Base-by-base conservation (phyloP, 2,888 invertebrate genomes). In the Augiades crinisus region DNA sequence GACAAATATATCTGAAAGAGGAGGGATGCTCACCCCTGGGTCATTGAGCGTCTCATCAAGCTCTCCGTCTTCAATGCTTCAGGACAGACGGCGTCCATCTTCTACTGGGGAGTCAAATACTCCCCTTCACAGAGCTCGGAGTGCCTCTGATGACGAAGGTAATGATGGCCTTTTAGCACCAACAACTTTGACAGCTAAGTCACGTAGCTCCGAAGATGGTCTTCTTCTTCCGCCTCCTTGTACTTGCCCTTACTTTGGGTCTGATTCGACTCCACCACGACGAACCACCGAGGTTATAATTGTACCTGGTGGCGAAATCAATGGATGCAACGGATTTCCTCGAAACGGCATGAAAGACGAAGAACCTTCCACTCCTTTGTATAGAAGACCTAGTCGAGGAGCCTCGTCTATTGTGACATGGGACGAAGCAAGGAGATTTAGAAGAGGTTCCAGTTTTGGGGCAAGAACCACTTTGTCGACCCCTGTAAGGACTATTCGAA, bases 211-310 rank as follows among this genome's bases (percentile, higher is more conserved):
- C 12, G 91, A 81, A 72, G 86, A 89, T 53, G 82, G 86, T 56
- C 73, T 92, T 16, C 86, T 92, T 5, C 70, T 95, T 30, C 95
- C 95, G 2, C 94, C 95, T 0, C 94, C 95, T 0, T 95, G 95
- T 72, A 95, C 95, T 0, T 95, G 95, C 67, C 95, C 95, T 0
- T 95, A 95, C 65, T 95, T 96, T 67, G 95, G 95, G 0, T 92
- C 94, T 57, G 92, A 92, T 1, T 91, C 92, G 13, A 75, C 91
- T 58, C 87, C 92, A 52, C 89, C 91, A 63, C 72, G 82, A 57
- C 68, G 83, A 10, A 85, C 86, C 0, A 90, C 90, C 0, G 86
- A 87, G 67, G 83, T 86, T 0, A 90, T 92, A 1, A 91, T 91
- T 27, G 90, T 90, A 5, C 90, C 91, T 21, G 88, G 88, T 36